phyloP scores from a whole-genome alignment of 2,888 invertebrate genomes.

The Melikaiella ostensackeni region DNA sequence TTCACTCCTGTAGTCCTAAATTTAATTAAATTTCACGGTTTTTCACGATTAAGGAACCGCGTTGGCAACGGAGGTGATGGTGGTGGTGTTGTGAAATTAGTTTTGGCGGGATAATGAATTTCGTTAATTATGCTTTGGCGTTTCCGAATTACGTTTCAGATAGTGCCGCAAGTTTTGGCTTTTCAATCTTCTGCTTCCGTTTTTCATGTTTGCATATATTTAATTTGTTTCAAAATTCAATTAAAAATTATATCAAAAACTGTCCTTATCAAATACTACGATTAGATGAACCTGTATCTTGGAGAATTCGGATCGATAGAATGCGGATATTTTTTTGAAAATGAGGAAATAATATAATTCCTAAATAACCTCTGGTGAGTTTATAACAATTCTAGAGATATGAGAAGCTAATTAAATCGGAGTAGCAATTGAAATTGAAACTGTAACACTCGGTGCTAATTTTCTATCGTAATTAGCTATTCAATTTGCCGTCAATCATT shows the following conservation, averaged over 20 bases:
- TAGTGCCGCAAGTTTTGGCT: slow-evolving; percentile 31
- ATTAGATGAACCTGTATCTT: not conserved
- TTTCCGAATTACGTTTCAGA: slow-evolving; percentile 52
- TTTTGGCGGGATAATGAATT: slow-evolving; percentile 75
- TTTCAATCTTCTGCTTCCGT: slow-evolving; percentile 3
- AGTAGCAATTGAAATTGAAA: slow-evolving; percentile 4
- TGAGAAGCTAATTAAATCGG: slow-evolving; percentile 9
- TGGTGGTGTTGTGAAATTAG: slow-evolving; percentile 73
- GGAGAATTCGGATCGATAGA: not conserved
- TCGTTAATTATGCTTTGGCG: slow-evolving; percentile 73
- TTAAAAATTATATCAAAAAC: not conserved
- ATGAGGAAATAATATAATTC: not conserved
- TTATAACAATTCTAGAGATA: not conserved
- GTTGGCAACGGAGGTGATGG: slow-evolving; percentile 57
- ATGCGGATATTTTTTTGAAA: not conserved
- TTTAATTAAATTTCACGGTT: slow-evolving; percentile 77
- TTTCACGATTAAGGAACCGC: slow-evolving; percentile 76
- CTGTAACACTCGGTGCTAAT: slow-evolving; percentile 15
- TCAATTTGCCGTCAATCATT: slow-evolving; percentile 36
- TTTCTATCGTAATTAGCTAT: slow-evolving; percentile 32
- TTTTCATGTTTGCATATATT: not conserved
- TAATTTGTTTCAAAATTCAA: not conserved
- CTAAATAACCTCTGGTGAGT: not conserved
- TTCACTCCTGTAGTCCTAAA: slow-evolving; percentile 75
- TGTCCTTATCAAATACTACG: not conserved